These are phyloP conservation scores for Oryctes rhinoceros DNA, from an alignment of 1,140 invertebrate species.

Conservation along the genomic window DNA sequence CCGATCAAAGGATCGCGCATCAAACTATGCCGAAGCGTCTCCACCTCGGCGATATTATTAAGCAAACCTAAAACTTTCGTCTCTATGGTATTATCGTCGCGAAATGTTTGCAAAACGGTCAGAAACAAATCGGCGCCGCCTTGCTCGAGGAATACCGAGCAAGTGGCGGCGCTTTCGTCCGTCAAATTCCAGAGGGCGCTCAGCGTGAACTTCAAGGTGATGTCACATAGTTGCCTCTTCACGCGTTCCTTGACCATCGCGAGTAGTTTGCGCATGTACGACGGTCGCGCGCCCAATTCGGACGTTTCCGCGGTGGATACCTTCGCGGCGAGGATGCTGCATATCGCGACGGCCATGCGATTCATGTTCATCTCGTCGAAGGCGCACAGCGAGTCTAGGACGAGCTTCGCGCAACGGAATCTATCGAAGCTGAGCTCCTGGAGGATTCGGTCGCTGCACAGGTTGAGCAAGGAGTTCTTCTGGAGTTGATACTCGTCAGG, in stretches of 20 bases:
- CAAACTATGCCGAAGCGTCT: constrained; percentile 66
- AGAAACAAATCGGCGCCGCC: constrained; percentile 77
- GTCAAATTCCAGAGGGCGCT: constrained; percentile 87
- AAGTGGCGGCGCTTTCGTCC: constrained; percentile 78
- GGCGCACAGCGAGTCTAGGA: constrained; percentile 78
- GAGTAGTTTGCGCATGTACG: constrained; percentile 80
- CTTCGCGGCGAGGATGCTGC: constrained; percentile 77
- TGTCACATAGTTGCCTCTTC: constrained; percentile 70
- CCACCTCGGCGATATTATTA: constrained; percentile 86
- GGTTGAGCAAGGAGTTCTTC: constrained; percentile 79
- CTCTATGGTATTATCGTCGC: constrained; percentile 73
- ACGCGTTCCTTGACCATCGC: constrained; percentile 74
- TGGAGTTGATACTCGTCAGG: constrained; percentile 73
- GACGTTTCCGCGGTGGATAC: constrained; percentile 81
- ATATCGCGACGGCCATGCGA: constrained; percentile 85
- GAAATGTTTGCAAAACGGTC: constrained; percentile 72
- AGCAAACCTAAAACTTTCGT: constrained; percentile 81
- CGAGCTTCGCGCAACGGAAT: constrained; percentile 75
- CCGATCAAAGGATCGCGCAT: constrained; percentile 73
- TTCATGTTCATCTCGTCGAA: constrained; percentile 81
- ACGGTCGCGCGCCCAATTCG: constrained; percentile 72
- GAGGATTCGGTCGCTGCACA: constrained; percentile 82
- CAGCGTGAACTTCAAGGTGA: constrained; percentile 83
- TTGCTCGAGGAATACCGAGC: constrained; percentile 76
- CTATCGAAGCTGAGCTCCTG: constrained; percentile 81